Base-by-base conservation (phyloP, 2,888 invertebrate genomes). In the Tinea trinotella region DNA sequence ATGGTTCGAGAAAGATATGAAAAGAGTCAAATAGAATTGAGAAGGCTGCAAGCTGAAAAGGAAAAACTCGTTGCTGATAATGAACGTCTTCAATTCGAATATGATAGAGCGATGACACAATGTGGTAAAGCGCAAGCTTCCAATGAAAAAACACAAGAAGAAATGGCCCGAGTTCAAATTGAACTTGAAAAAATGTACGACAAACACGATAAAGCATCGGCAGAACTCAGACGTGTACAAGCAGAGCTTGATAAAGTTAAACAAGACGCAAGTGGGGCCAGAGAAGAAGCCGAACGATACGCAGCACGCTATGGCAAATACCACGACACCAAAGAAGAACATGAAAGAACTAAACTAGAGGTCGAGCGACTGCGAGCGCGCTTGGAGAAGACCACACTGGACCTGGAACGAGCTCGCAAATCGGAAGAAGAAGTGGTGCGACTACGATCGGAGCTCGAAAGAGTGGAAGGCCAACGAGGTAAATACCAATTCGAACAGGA, bases 141-240 rank as follows among this genome's bases (percentile, higher is more conserved):
- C 4, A 92, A 95, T 58, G 96, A 96, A 69, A 95, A 96, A 67
- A 92, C 93, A 53, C 95, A 96, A 71, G 96, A 97, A 70, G 97
- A 97, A 79, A 90, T 94, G 63, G 92, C 94, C 0, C 88, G 95
- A 64, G 90, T 95, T 64, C 94, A 95, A 68, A 88, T 95, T 53
- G 96, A 96, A 78, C 87, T 94, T 46, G 96, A 96, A 70, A 96
- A 96, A 76, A 92, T 95, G 88, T 94, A 94, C 66, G 96, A 96
- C 66, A 95, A 96, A 64, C 93, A 95, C 66, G 96, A 96, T 62
- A 93, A 95, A 70, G 90, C 91, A 55, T 93, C 95, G 62, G 87
- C 90, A 9, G 96, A 96, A 65, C 86, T 95, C 59, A 88, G 95
- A 60, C 92, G 94, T 70, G 90, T 94, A 7, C 94, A 95, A 67